Evolutionary conservation across 2,113 vertebrate genomes (phyloP).

Genomic region (Uropsilus gracilis): DNA sequence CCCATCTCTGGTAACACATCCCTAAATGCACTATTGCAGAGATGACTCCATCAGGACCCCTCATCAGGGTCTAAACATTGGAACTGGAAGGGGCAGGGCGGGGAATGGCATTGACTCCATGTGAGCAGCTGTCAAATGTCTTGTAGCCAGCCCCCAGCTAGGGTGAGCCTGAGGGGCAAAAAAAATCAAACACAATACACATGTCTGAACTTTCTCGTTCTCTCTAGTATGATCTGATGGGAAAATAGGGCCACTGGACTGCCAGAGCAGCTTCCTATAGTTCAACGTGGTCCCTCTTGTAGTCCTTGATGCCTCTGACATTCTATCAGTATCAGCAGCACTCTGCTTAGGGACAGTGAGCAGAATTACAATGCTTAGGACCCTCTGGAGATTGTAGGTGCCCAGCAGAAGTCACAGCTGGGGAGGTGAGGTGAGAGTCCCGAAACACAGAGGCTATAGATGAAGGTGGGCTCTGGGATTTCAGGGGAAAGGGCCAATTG

Average conservation of each 20-base stretch:
- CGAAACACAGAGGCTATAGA: neutral
- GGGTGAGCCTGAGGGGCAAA: neutral
- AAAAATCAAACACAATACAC: neutral
- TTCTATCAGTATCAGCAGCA: neutral
- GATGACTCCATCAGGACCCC: neutral
- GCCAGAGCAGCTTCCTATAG: neutral
- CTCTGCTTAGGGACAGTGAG: neutral
- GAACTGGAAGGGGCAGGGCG: neutral
- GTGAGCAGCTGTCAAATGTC: conserved; percentile 5
- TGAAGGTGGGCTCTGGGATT: neutral
- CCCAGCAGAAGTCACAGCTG: neutral
- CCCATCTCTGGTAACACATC: neutral
- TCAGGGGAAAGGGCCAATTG: neutral
- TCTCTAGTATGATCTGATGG: neutral
- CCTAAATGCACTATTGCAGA: neutral
- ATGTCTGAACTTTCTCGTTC: neutral
- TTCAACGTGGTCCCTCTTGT: too few species aligned
- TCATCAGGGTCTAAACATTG: neutral
- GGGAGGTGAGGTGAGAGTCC: neutral
- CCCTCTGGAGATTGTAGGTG: neutral
- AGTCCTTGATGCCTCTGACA: neutral
- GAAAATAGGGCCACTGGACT: too few species aligned
- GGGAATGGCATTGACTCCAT: neutral
- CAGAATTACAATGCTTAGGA: neutral
- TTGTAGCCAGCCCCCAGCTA: neutral